Conservation (phyloP, 2,113 vertebrate species). For the Perccottus glenii region DNA sequence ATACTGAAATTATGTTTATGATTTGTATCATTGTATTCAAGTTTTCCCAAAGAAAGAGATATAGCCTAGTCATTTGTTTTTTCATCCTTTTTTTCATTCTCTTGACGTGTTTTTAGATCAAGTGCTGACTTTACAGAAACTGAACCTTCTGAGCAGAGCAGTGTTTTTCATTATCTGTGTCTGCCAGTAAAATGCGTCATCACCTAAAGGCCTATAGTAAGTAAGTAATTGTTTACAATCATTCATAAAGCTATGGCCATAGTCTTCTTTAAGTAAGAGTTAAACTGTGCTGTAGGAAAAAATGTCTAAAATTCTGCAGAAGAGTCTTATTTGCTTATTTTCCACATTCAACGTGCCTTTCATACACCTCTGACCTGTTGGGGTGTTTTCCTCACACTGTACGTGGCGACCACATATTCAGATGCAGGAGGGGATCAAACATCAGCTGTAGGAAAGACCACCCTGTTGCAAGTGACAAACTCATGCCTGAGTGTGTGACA, state of each 20-base stretch:
- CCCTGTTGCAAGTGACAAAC: constrained; percentile 34
- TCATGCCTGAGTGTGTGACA: background rate
- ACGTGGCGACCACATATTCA: constrained; percentile 42
- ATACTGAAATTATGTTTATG: no score
- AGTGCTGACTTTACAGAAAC: constrained; percentile 50
- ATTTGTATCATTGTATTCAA: no score
- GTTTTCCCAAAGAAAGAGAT: no score
- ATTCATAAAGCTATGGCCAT: background rate
- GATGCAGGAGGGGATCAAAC: constrained; percentile 34
- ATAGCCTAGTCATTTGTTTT: no score
- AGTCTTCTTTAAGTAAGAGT: background rate
- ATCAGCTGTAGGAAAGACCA: constrained; percentile 60
- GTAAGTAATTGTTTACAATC: constrained; percentile 23
- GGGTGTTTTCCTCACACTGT: constrained; percentile 44
- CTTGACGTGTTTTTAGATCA: background rate
- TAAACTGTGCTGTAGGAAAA: constrained; percentile 45
- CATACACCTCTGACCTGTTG: constrained; percentile 40
- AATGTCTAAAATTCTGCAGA: constrained; percentile 42
- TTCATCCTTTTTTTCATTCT: no score
- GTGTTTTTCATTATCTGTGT: constrained; percentile 24
- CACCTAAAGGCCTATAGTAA: constrained; percentile 44
- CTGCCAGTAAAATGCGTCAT: constrained; percentile 61
- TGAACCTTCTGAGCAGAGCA: constrained; percentile 21
- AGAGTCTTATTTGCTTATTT: constrained; percentile 58
- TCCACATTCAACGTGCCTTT: constrained; percentile 58